Base-by-base conservation (phyloP, 2,113 vertebrate genomes). In the Pionites leucogaster region DNA sequence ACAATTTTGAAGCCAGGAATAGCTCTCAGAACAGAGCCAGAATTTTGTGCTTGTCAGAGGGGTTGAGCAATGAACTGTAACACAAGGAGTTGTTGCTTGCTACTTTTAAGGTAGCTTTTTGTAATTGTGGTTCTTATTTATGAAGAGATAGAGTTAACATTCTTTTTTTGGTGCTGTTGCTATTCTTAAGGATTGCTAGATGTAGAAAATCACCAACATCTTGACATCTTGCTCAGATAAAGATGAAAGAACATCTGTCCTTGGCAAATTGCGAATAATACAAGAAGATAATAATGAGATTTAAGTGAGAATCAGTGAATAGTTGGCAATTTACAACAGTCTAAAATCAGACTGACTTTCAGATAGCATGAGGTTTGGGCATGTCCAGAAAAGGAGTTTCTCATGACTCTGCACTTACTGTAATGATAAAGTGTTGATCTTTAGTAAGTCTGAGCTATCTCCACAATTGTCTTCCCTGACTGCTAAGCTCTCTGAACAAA, bases 391-490 rank as follows among this genome's bases (percentile, higher is more conserved):
- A 39, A 19, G 19, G 59, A 86, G 87, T 68, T 95, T 92, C 92
- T 95, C 88, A 90, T 80, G 79, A 17, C 75, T 93, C 47, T 74
- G n/a, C 29, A 35, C 17, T 17, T 9, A 5, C 18, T 11, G 44
- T 11, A 62, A 27, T 0, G 13, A 65, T n/a, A 35, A 91, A 77
- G 6, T 24, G 70, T n/a, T 2, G n/a, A 95, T 92, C 31, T 72
- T 95, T 90, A 88, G 92, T 88, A 18, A 13, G n/a, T 2, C 53
- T 88, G 53, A 86, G 59, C n/a, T 88, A 53, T 81, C 86, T 59
- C 22, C 57, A 46, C 9, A 1, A 83, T 78, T 76, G 77, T 47
- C n/a, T 65, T 80, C 37, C 24, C 46, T 27, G 53, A 7, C n/a
- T 33, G 82, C 37, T 70, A 17, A 70, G 37, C 17, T 46, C 28